Conservation (phyloP, 2,797 vertebrate species). For the Phalloptychus januarius region DNA sequence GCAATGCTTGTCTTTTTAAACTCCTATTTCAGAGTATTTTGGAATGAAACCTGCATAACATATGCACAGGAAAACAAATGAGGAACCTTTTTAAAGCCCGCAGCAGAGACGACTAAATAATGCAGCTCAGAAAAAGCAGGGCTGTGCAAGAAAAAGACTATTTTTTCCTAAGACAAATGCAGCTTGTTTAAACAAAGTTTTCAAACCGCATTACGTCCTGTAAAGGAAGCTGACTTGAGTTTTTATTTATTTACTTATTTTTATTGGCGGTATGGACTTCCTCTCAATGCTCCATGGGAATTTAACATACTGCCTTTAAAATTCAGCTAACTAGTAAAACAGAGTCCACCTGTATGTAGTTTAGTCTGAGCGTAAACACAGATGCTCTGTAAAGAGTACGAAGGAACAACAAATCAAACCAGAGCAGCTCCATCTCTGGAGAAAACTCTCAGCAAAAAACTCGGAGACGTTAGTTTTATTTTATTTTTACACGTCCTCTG, state of each 20-base stretch:
- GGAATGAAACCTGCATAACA: constrained; percentile 11
- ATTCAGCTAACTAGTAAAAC: not conserved
- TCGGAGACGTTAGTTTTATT: not conserved
- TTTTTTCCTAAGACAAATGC: not conserved
- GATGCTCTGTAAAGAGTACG: not conserved
- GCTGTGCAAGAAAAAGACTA: not conserved
- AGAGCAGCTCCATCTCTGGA: not conserved
- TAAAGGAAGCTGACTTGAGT: not conserved
- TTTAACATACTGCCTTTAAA: not conserved
- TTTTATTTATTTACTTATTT: not conserved
- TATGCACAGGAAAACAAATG: constrained; percentile 23
- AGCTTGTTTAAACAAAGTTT: not conserved
- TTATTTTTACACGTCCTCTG: not conserved
- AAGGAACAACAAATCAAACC: not conserved
- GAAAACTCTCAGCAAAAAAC: not conserved
- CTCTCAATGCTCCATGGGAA: not conserved
- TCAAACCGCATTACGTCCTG: not conserved
- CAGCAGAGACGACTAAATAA: constrained; percentile 9
- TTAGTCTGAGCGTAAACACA: not conserved
- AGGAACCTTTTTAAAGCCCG: constrained; percentile 14
- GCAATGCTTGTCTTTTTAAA: constrained; percentile 3
- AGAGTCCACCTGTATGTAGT: not conserved
- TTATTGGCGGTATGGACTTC: not conserved
- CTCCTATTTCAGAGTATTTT: constrained; percentile 13
- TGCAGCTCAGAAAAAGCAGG: not conserved